Evolutionary conservation across 2,797 vertebrate genomes (phyloP).

Genomic region (Chromobotia macracanthus): DNA sequence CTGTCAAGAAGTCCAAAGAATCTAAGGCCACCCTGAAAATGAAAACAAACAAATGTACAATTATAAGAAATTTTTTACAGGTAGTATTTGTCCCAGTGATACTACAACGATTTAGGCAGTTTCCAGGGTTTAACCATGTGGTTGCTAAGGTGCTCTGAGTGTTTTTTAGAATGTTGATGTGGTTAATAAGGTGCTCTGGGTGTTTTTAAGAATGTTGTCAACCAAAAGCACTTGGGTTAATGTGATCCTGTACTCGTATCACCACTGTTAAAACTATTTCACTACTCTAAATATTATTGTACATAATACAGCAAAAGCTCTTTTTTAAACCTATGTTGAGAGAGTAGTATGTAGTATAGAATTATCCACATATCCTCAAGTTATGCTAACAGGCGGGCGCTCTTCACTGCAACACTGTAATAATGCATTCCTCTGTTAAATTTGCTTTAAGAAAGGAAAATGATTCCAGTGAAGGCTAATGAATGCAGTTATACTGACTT

Average conservation of each 20-base stretch:
- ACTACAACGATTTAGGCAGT: no score
- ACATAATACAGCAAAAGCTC: not conserved
- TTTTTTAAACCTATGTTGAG: not conserved
- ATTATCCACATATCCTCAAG: no score
- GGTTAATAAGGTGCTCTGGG: no score
- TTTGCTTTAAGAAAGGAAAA: not conserved
- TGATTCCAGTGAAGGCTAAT: not conserved
- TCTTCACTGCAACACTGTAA: not conserved
- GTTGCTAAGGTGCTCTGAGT: no score
- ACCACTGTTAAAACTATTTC: not conserved
- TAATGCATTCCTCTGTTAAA: not conserved
- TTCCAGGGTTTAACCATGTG: no score
- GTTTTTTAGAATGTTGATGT: no score
- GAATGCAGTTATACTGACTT: conserved; percentile 79
- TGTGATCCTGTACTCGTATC: conserved; percentile 29
- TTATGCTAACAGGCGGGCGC: no score
- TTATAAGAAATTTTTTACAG: no score
- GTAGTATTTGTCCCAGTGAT: no score
- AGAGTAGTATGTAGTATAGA: not conserved
- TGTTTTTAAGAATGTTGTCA: not conserved
- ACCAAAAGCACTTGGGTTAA: conserved; percentile 18
- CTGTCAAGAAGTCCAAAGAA: conserved; percentile 93
- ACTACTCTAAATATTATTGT: not conserved
- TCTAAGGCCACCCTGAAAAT: conserved; percentile 92
- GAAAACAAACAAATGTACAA: conserved; percentile 35